Conservation (phyloP, 2,797 vertebrate genomes). For the Enteromius fasciolatus region DNA sequence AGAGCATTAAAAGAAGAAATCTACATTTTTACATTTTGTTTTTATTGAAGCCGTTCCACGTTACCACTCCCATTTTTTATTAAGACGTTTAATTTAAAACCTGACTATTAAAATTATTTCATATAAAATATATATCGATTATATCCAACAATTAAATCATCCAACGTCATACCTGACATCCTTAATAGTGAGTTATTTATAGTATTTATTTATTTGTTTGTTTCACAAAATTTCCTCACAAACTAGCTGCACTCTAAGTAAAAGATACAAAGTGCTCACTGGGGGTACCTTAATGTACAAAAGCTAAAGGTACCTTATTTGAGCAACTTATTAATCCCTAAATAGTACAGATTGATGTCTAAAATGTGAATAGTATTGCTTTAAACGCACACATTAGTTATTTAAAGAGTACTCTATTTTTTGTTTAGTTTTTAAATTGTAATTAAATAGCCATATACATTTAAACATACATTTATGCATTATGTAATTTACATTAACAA, state of each 20-base stretch:
- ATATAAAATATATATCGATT: neutral
- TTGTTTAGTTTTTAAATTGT: neutral
- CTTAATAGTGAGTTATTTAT: neutral
- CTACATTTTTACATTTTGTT: neutral
- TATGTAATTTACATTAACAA: neutral
- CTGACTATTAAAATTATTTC: neutral
- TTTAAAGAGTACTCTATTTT: neutral
- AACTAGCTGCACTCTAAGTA: neutral
- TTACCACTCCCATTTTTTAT: neutral
- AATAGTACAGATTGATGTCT: neutral
- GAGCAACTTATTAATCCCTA: neutral
- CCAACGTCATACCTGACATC: neutral
- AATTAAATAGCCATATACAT: neutral
- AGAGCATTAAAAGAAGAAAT: neutral
- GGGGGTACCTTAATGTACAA: neutral
- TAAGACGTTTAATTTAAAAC: neutral
- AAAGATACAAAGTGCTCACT: neutral
- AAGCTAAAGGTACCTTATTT: neutral
- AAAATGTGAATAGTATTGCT: neutral
- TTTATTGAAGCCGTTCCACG: neutral
- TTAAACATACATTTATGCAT: neutral
- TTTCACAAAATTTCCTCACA: neutral
- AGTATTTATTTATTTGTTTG: neutral
- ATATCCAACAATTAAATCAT: neutral
- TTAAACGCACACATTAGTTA: neutral